Evolutionary conservation across 1,140 invertebrate genomes (phyloP), one percentile per base, ranked within the genome.

Genomic region (Drosophila cardini): DNA sequence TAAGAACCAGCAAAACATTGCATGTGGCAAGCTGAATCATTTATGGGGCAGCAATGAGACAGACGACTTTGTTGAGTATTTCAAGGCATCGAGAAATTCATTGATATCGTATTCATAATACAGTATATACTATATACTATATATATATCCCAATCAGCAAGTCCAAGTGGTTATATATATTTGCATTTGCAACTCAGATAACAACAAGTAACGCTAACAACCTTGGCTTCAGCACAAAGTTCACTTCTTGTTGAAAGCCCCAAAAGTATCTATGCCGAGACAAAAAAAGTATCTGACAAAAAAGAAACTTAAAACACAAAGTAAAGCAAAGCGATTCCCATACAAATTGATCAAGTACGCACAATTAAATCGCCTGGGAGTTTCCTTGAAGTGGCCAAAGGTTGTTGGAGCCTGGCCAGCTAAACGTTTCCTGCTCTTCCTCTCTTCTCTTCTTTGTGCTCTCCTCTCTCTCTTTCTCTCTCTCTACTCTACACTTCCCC

Each of bases 301-400:
- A 46, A 3, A 26, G 1, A 46, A 46, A 36, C 16, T 26, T 6
- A 15, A 38, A 48, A 26, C 42, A 55, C 13, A 67, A 62, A 60
- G 26, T 50, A 11, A 42, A 21, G 36, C 40, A 18, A 42, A 40
- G 13, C 34, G 36, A 32, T 40, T 57, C 69, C 36, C 61, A 72
- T 56, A 32, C 61, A 36, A 72, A 65, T 85, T 84, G 74, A 63
- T 57, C 67, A 78, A 78, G 38, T 40, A 40, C 78, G 81, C 81
- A 81, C 81, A 84, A 84, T 85, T 85, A 85, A 78, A n/a, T 75
- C 70, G 82, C 78, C 78, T 81, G 81, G 62, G 45, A 60, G 52
- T 62, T 53, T 16, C 56, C 56, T n/a, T 6, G 4, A 13, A n/a
- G 38, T 40, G 38, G 43, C 48, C 36, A 68, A 53, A 34, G 32